A percentile compares a stretch with the other conserved stretches of the same genome.
phyloP scores from a whole-genome alignment of 2,113 vertebrate species.

The Pan troglodytes region NHGRI_mPanTro3-v2.1_pri NC_072412.2:76934001-76934500 shows the following conservation, averaged over 20 bases:
- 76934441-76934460: neutral
- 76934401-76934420: neutral
- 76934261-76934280: neutral
- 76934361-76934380: neutral
- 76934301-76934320: neutral
- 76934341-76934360: neutral
- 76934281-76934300: neutral
- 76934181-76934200: neutral
- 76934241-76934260: neutral
- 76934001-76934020: constrained; percentile 75
- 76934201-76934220: neutral
- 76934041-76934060: constrained; percentile 58
- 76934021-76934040: constrained; percentile 64
- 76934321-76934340: neutral
- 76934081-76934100: constrained; percentile 50
- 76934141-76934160: constrained; percentile 44
- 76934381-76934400: constrained; percentile 14
- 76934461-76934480: neutral
- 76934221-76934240: neutral
- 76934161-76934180: neutral
- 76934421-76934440: neutral
- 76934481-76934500: neutral
- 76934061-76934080: constrained; percentile 65
- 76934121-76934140: constrained; percentile 43
- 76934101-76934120: constrained; percentile 61